Evolutionary conservation across 2,797 vertebrate species (phyloP), one percentile per base, ranked within the genome.

Genomic region (Coregonus sp.): DNA sequence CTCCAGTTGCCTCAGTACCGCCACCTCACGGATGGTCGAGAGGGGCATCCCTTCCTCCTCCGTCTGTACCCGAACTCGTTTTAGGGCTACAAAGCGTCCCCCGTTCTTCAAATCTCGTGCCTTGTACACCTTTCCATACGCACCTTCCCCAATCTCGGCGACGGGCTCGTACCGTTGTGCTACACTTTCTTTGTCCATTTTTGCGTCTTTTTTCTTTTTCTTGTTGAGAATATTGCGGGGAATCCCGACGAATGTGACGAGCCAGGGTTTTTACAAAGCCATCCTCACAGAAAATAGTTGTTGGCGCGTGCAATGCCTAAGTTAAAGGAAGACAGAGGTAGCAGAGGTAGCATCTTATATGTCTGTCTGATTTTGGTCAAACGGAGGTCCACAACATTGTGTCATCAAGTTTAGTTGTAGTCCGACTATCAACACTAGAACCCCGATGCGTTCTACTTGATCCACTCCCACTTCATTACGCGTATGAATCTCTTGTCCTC

Each of bases 101-200:
- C 97, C 98, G 7, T 99, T 98, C 93, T 99, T 99, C 92, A 98
- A 80, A 92, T 99, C 98, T 77, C 98, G 96, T 84, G 98, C 98
- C 91, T 99, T 99, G 94, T 97, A 99, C 89, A 99, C 98, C 91
- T 99, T 99, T 77, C 98, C 98, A 0, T 99, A 99, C 51, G 98
- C 98, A 74, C 98, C 98, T 93, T 99, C 98, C 75, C 98, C 98
- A 82, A 99, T 99, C 94, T 98, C 98, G 68, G 98, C 98, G 92
- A 99, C 98, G 54, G 95, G 96, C 84, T 98, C 98, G 82, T 99
- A 99, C 77, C 95, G 97, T 86, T 95, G 95, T 33, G 92, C 91
- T 77, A 93, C 70, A 56, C 88, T 90, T 77, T 95, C 94, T 86
- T 90, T 95, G 88, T 96, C 95, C 94, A 95, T 96, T 81, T 81